Base-by-base conservation (phyloP, 2,888 invertebrate genomes). In the Yponomeuta cagnagella region DNA sequence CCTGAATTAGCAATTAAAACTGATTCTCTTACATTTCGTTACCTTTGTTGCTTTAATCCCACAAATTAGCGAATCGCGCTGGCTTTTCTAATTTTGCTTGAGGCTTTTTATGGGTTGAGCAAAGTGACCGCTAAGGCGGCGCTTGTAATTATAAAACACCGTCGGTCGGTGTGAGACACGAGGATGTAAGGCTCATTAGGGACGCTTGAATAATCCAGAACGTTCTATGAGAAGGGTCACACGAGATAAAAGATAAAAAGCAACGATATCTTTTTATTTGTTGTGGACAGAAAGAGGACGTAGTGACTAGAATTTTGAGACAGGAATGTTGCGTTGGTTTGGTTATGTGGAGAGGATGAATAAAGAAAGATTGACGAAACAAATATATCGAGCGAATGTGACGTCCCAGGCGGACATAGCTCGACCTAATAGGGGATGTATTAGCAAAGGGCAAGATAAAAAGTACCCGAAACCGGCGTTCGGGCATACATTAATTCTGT, bases 171-270 rank as follows among this genome's bases (percentile, higher is more conserved):
- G 64, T 23, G 31, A 58, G 23, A 67, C 23, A 68, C n/a, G 43
- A 68, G 68, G 37, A 33, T 43, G 67, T 33, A 30, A 12, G 37
- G 48, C 68, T 68, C 68, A 68, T 68, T 68, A 68, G 48, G 15
- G 48, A 43, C 68, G 68, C 15, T 8, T 68, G 68, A 68, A 68
- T 68, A 68, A 68, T 68, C 68, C 68, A 68, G 43, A 43, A 23
- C 23, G n/a, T 43, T 48, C 43, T 43, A 68, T 68, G 68, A 48
- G 68, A 48, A 37, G 68, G 68, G 68, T 68, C 68, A 68, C 65
- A 33, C 68, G 68, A 48, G 68, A 68, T 68, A 48, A 68, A 48
- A 43, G 33, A 65, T 33, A 65, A 10, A 58, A 58, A 58, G 52
- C 52, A 58, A 58, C 52, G 43, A 6, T 43, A 5, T 43, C 43